Evolutionary conservation across 2,797 vertebrate genomes (phyloP).

Genomic region (Phoebastria nigripes): DNA sequence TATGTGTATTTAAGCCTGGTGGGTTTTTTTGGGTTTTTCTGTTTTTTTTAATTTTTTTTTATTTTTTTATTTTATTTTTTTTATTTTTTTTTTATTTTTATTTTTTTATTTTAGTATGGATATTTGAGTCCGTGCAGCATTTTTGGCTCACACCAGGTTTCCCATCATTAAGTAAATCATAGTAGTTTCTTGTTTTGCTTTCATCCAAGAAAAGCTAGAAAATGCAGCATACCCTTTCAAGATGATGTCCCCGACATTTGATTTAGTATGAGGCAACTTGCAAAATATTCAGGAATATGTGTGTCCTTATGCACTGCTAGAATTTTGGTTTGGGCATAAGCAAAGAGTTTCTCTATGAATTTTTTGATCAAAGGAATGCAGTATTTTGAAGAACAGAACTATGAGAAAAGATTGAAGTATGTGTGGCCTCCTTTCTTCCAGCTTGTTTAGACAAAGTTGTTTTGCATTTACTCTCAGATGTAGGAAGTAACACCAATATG

Average conservation of each 20-base stretch:
- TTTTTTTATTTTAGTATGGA: neutral
- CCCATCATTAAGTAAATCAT: neutral
- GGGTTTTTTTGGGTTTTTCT: too few species aligned
- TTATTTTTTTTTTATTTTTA: too few species aligned
- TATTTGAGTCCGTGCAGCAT: neutral
- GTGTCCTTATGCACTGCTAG: neutral
- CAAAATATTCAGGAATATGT: neutral
- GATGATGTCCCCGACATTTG: neutral
- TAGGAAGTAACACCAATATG: neutral
- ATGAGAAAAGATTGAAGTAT: neutral
- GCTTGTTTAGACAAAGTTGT: neutral
- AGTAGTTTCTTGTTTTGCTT: neutral
- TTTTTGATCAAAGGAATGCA: neutral
- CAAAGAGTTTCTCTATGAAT: neutral
- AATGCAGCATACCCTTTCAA: neutral
- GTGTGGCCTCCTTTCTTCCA: neutral
- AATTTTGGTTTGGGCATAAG: neutral
- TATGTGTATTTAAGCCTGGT: neutral
- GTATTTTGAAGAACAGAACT: neutral
- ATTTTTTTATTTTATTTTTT: neutral
- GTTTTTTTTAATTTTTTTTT: neutral
- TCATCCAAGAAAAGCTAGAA: neutral
- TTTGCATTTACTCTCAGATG: neutral
- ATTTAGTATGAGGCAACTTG: neutral
- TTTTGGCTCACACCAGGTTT: neutral